These are phyloP conservation scores for Hydrotaea diabolus DNA, from an alignment of 2,888 invertebrate species.

Conservation along the genomic window DNA sequence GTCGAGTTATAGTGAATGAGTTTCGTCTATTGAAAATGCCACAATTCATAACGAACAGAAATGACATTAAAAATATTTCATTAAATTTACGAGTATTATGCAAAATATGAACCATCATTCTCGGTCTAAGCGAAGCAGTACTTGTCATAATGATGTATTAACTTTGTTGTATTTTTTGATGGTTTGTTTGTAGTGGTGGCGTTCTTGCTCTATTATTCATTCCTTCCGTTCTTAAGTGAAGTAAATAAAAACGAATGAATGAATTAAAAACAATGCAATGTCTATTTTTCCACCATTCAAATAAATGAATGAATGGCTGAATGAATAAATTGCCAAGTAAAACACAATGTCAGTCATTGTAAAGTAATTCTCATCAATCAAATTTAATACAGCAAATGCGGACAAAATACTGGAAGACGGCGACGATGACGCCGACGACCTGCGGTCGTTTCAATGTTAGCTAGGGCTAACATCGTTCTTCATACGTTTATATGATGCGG, in stretches of 20 bases:
- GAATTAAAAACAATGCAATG: constrained; percentile 63
- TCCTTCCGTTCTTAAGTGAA: constrained; percentile 63
- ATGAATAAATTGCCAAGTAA: constrained; percentile 59
- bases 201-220: constrained; percentile 47
- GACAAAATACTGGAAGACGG: constrained; percentile 12
- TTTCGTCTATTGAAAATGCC: constrained; percentile 5
- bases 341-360: constrained; percentile 66
- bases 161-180: constrained; percentile 53
- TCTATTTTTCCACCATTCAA: constrained; percentile 63
- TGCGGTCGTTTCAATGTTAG: background rate
- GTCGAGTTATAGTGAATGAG: too few species aligned
- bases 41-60: constrained; percentile 25
- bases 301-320: constrained; percentile 39
- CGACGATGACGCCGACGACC: background rate
- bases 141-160: constrained; percentile 66
- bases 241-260: constrained; percentile 61
- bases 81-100: constrained; percentile 14
- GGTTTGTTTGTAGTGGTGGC: constrained; percentile 28
- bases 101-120: constrained; percentile 19
- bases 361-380: constrained; percentile 68
- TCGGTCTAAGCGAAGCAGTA: constrained; percentile 34
- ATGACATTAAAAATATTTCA: constrained; percentile 9
- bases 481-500: too few species aligned
- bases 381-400: constrained; percentile 37
- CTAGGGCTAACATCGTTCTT: too few species aligned